These are phyloP conservation scores for Oreochromis spilurus DNA, from an alignment of 2,113 vertebrate species.

Conservation along the genomic window DNA sequence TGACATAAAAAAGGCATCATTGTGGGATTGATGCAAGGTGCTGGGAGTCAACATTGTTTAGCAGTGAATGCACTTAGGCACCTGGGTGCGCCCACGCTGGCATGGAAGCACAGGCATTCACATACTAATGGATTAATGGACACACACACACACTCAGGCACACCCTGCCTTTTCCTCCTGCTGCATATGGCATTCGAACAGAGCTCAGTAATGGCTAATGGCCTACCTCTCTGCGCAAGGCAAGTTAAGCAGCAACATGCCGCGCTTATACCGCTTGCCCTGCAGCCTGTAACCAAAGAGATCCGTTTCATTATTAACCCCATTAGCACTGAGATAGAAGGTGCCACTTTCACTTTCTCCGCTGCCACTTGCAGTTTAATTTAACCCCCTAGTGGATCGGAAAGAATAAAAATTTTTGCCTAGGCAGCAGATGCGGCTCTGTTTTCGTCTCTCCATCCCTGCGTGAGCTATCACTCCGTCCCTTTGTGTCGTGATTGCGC, in stretches of 20 bases:
- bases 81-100: slow-evolving; percentile 16
- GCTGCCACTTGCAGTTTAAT: not conserved
- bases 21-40: not conserved
- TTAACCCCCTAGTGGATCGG: slow-evolving; percentile 15
- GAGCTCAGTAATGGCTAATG: slow-evolving; percentile 50
- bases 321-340: slow-evolving; percentile 6
- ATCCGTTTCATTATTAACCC: slow-evolving; percentile 55
- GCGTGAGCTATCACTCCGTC: not conserved
- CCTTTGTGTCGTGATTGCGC: not conserved
- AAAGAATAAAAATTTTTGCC: not conserved
- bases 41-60: not conserved
- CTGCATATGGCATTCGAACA: slow-evolving; percentile 18
- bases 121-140: slow-evolving; percentile 47
- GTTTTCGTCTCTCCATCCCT: not conserved
- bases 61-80: slow-evolving; percentile 1
- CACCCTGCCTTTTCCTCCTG: slow-evolving; percentile 11
- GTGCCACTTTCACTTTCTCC: not conserved
- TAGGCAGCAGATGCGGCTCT: not conserved
- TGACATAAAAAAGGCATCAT: not conserved
- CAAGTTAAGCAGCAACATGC: slow-evolving; percentile 41
- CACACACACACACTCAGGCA: slow-evolving; percentile 3
- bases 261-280: slow-evolving; percentile 1
- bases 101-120: not conserved
- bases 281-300: not conserved
- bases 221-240: slow-evolving; percentile 16